Evolutionary conservation across 2,113 vertebrate genomes (phyloP).

Genomic region (Cygnus atratus): DNA sequence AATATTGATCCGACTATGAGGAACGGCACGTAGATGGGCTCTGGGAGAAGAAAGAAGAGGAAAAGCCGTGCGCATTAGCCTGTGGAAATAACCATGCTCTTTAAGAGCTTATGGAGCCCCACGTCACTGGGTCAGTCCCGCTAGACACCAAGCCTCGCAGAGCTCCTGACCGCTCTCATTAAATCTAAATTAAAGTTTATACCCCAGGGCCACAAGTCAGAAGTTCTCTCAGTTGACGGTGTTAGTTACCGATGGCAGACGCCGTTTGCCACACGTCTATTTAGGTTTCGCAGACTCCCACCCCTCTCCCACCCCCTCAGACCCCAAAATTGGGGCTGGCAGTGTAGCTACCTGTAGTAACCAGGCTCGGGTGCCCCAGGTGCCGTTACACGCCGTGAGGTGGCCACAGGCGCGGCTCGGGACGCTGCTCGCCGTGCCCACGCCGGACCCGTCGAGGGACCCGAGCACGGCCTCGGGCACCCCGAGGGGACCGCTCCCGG

Average conservation of each 20-base stretch:
- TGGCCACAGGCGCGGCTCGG: no score
- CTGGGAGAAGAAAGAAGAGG: constrained; percentile 56
- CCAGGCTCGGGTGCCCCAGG: no score
- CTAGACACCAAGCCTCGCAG: not conserved
- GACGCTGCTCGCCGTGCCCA: no score
- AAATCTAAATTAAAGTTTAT: not conserved
- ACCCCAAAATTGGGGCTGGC: no score
- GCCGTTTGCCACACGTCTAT: not conserved
- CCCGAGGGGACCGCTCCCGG: no score
- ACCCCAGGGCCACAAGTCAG: accelerated
- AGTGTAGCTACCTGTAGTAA: no score
- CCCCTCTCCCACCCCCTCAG: no score
- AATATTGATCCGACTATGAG: constrained; percentile 97
- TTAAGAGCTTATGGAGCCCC: not conserved
- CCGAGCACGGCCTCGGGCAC: no score
- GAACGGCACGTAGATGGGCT: constrained; percentile 96
- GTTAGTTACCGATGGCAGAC: not conserved
- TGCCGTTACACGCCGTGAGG: no score
- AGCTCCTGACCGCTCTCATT: accelerated
- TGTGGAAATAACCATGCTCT: not conserved
- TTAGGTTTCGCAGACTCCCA: no score
- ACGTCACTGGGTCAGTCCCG: not conserved
- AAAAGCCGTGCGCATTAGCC: not conserved
- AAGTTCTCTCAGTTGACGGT: not conserved
- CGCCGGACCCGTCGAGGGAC: no score